Evolutionary conservation across 92 coral and sea anemone genomes (phyloP), one percentile per base, ranked within the genome.

Genomic region (Epizoanthus fatuus): DNA sequence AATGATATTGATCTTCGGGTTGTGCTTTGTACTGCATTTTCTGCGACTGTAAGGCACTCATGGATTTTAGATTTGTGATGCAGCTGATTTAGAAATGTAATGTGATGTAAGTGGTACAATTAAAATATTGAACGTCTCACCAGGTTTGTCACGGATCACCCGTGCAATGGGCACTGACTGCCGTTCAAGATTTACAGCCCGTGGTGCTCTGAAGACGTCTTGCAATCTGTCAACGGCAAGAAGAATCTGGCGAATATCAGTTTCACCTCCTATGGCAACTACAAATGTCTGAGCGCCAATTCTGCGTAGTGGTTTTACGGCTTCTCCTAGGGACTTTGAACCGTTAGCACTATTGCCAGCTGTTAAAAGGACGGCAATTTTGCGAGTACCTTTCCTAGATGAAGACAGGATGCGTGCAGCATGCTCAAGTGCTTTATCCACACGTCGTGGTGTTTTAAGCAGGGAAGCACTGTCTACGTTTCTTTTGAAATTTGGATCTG

Each of bases 141-240:
- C 97, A 64, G 93, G 76, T 17, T 89, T 90, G 25, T 83, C 81
- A 22, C 87, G 86, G 25, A 94, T 85, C 60, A 54, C 72, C 13
- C 69, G 79, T 47, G 97, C 97, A 47, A 90, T 65, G 25, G 74
- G 57, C 15, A 83, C 68, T 45, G 80, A 71, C 37, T 80, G 89
- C 59, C 54, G 81, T 12, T 85, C 75, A 88, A 75, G 8, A 94
- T 81, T 68, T 83, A 71, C 39, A 52, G 86, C 47, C 87, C 86
- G 56, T 59, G 52, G 81, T 11, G 51, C 81, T 20, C 67, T 76
- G 47, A 76, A 76, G 12, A 76, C 37, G 44, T 76, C 81, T 59
- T 76, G 55, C 45, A 76, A 20, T 19, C 81, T 19, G 38, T 76
- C 81, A 16, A 76, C 69, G 7, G 69, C 81, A 4, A 59, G 37